Evolutionary conservation across 1,140 invertebrate genomes (phyloP).

Genomic region (Heliconius congener): DNA sequence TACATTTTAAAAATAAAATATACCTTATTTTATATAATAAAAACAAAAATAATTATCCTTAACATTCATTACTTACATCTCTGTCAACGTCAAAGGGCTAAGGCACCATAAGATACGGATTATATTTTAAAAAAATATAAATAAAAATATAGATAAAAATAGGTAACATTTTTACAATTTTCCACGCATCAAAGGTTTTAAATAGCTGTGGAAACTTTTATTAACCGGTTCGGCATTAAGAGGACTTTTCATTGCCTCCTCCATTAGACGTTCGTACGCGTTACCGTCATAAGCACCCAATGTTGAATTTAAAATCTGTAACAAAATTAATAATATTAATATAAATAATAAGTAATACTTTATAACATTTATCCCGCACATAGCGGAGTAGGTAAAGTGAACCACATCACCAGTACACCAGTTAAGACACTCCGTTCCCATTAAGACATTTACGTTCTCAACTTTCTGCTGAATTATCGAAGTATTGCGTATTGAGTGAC

Average conservation of each 20-base stretch:
- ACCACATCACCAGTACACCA: too few relatives aligned
- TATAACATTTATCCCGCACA: too few relatives aligned
- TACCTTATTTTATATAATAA: background rate
- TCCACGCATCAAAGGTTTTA: conserved; percentile 91
- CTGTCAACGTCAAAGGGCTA: background rate
- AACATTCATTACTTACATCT: background rate
- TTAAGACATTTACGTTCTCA: too few relatives aligned
- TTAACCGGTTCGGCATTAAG: conserved; percentile 93
- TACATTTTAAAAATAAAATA: background rate
- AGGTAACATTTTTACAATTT: conserved; percentile 80
- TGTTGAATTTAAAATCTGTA: conserved; percentile 86
- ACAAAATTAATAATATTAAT: background rate
- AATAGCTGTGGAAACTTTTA: conserved; percentile 87
- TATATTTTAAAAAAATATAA: background rate
- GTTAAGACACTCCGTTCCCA: too few relatives aligned
- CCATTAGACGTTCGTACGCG: conserved; percentile 94
- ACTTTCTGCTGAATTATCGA: too few relatives aligned
- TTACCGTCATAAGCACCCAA: conserved; percentile 95
- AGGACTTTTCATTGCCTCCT: conserved; percentile 92
- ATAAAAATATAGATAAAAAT: background rate
- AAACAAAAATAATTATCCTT: background rate
- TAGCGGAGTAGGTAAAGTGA: too few relatives aligned
- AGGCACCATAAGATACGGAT: background rate
- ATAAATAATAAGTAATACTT: too few relatives aligned
- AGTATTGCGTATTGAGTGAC: too few relatives aligned